phyloP scores from a whole-genome alignment of 2,113 vertebrate genomes.

The Fregetta grallaria region DNA sequence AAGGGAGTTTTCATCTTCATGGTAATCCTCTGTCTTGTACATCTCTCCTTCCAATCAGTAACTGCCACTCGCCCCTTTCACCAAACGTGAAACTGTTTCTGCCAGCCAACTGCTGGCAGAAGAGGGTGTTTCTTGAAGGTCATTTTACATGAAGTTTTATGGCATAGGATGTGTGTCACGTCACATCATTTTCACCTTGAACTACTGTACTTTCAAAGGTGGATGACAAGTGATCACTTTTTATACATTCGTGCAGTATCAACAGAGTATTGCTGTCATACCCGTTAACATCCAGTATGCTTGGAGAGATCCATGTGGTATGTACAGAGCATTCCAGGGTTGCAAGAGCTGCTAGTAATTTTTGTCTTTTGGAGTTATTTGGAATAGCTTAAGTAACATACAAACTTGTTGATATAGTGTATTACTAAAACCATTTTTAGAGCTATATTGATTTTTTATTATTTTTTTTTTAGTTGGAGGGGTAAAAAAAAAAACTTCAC shows the following conservation, averaged over 20 bases:
- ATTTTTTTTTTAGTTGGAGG: background rate
- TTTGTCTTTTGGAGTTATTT: background rate
- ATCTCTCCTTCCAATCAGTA: accelerated
- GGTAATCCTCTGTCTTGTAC: too few species aligned
- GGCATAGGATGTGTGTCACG: accelerated
- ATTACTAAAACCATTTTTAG: background rate
- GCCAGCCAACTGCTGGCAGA: background rate
- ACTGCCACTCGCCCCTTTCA: background rate
- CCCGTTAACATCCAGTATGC: background rate
- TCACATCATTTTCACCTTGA: background rate
- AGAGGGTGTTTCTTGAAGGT: background rate
- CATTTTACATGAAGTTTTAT: too few species aligned
- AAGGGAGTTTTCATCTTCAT: too few species aligned
- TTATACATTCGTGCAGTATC: too few species aligned
- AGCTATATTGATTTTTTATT: background rate
- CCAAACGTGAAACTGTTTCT: background rate
- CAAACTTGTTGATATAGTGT: background rate
- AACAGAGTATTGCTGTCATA: accelerated
- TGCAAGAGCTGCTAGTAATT: background rate
- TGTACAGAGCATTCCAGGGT: too few species aligned
- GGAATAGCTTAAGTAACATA: background rate
- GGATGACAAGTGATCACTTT: background rate
- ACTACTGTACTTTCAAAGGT: background rate
- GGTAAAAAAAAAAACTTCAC: background rate
- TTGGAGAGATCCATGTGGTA: background rate